Evolutionary conservation across 2,113 vertebrate genomes (phyloP), one percentile per base, ranked within the genome.

Genomic region (Phocoena phocoena): DNA sequence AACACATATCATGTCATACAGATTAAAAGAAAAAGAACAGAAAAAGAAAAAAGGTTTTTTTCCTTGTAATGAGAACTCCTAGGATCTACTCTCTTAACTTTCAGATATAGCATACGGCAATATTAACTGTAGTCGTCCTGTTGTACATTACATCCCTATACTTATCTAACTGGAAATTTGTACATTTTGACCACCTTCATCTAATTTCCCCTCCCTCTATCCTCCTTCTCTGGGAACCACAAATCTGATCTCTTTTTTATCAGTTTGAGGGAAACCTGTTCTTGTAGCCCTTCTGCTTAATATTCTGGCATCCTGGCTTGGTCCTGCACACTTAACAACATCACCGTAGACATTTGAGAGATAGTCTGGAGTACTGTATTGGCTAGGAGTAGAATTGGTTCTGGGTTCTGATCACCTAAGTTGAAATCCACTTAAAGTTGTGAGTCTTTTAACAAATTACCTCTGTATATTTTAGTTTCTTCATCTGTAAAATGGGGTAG

Each of bases 361-460:
- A 25, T 4, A 73, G n/a, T 68, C 8, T 18, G 2, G 4, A n/a
- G 2, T 25, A 50, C 74, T 77, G 17, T 50, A 11, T 33, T 79
- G 33, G 5, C 86, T 79, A 55, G n/a, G 1, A 60, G 18, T 10
- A 44, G 2, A 63, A 31, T 25, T 96, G 62, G 3, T 50, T 89
- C 76, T 87, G 23, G 10, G 36, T 87, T 95, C 70, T 93, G 62
- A 53, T 50, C 7, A 4, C 38, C 55, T 53, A 23, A 28, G 1
- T 53, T 96, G 58, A 93, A 82, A 92, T 63, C 20, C 41, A 89
- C 58, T 89, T 82, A 58, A 6, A 63, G 28, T 9, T 50, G 11
- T 84, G 38, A 67, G 63, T 21, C 7, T 92, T 95, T 74, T 21
- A 31, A 11, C 31, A 97, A 88, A 85, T 93, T 84, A 81, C 62